Conservation (phyloP, 2,797 vertebrate genomes). For the Muscicapa comitata region DNA sequence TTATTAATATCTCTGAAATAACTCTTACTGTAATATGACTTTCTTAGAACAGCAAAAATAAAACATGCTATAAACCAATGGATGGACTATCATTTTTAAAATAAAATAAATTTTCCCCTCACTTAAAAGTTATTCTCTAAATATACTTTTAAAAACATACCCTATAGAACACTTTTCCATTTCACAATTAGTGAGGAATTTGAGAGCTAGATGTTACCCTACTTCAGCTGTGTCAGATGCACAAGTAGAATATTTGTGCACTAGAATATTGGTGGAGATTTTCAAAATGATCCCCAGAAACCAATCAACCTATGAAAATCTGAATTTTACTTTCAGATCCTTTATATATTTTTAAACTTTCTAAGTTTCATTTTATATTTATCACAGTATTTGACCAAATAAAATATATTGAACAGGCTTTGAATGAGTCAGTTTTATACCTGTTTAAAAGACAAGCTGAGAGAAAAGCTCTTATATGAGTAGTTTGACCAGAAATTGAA, state of each 20-base stretch:
- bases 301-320: neutral
- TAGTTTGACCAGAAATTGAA: neutral
- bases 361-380: neutral
- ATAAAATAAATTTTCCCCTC: neutral
- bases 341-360: neutral
- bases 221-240: neutral
- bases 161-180: neutral
- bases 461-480: neutral
- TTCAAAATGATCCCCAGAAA: neutral
- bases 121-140: neutral
- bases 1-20: neutral
- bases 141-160: neutral
- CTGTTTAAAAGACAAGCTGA: neutral
- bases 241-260: neutral
- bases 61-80: neutral
- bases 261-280: neutral
- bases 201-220: neutral
- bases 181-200: neutral
- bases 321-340: neutral
- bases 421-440: neutral
- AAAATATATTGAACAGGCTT: neutral
- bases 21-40: neutral
- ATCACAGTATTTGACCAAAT: neutral
- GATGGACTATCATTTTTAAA: neutral
- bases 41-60: neutral